phyloP scores from a whole-genome alignment of 2,888 invertebrate species.

The Alloplasta piceator region DNA sequence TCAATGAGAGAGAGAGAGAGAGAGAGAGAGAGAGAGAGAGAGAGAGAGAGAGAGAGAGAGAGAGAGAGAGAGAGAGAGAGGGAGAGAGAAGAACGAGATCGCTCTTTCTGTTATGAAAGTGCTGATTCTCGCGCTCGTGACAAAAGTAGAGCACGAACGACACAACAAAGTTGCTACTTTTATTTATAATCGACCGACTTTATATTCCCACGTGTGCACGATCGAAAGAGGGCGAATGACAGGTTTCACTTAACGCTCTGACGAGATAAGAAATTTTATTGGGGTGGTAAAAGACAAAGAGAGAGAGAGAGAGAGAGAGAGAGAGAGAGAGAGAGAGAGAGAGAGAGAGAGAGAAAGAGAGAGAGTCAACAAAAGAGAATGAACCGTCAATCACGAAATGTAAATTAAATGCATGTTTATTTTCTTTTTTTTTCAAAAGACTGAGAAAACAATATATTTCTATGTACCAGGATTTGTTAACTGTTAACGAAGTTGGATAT shows the following conservation, averaged over 20 bases:
- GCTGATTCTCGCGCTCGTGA: constrained; percentile 63
- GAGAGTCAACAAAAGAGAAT: too few species aligned
- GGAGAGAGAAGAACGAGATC: constrained; percentile 34
- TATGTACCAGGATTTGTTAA: too few species aligned
- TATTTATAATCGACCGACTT: constrained; percentile 78
- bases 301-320: constrained; percentile 12
- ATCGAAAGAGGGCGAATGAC: not conserved
- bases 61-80: constrained; percentile 12
- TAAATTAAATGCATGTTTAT: too few species aligned
- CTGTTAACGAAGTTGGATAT: too few species aligned
- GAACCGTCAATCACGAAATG: too few species aligned
- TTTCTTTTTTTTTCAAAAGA: too few species aligned
- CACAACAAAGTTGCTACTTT: constrained; percentile 77
- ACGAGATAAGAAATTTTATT: too few species aligned
- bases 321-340: too few species aligned
- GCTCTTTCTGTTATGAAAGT: constrained; percentile 77
- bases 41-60: constrained; percentile 22
- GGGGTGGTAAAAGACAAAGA: not conserved
- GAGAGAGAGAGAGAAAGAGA: not conserved
- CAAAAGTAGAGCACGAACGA: constrained; percentile 76
- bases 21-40: not conserved
- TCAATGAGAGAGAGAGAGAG: not conserved
- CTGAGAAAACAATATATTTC: too few species aligned
- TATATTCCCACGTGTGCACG: constrained; percentile 58
- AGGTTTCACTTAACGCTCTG: too few species aligned